Conservation (phyloP, 2,797 vertebrate genomes). For the Acanthiza pusilla region DNA sequence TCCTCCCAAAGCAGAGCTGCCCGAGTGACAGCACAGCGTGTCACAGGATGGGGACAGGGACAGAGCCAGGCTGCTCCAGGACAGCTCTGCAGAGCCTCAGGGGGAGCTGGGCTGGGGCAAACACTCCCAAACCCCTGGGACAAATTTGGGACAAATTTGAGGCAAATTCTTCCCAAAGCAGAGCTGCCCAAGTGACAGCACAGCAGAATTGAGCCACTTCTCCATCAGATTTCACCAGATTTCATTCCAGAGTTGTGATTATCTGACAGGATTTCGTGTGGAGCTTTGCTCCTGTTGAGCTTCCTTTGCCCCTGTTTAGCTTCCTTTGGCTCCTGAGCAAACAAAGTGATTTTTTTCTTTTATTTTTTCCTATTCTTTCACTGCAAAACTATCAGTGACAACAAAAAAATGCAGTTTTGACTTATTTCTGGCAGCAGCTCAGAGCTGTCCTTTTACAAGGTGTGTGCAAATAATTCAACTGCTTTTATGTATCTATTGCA, state of each 20-base stretch:
- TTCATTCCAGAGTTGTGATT: neutral
- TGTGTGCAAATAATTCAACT: neutral
- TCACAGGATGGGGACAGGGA: no score
- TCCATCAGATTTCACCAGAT: no score
- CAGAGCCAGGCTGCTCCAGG: no score
- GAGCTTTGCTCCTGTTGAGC: neutral
- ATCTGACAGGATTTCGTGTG: neutral
- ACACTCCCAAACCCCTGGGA: rapidly evolving
- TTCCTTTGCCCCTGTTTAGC: neutral
- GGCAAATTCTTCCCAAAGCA: no score
- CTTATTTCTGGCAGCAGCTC: neutral
- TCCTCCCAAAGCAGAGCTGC: no score
- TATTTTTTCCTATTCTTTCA: neutral
- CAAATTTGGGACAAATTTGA: no score
- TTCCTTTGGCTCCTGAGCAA: neutral
- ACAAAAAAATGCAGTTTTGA: rapidly evolving
- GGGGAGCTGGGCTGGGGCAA: rapidly evolving
- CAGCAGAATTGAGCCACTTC: rapidly evolving
- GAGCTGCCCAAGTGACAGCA: rapidly evolving
- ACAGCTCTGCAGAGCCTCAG: no score
- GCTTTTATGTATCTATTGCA: rapidly evolving
- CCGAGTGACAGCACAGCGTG: no score
- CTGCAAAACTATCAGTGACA: neutral
- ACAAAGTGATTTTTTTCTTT: neutral
- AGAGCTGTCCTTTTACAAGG: neutral